phyloP scores from a whole-genome alignment of 2,888 invertebrate species.

The Orthonevra nobilis region DNA sequence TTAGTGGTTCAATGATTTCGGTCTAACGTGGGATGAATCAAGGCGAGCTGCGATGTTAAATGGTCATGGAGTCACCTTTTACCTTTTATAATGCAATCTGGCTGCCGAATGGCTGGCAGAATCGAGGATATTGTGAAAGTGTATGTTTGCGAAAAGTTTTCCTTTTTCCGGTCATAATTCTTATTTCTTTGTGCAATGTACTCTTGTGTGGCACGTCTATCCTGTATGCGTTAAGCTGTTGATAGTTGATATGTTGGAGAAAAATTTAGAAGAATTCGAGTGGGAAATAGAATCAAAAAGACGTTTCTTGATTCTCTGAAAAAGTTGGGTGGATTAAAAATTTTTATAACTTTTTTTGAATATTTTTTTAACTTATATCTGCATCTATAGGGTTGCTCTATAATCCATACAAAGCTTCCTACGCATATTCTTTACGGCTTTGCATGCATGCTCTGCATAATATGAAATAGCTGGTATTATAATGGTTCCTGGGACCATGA shows the following conservation, averaged over 20 bases:
- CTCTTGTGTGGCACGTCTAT: not conserved
- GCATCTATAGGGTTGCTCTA: too few relatives aligned
- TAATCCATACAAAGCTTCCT: too few relatives aligned
- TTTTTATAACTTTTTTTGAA: too few relatives aligned
- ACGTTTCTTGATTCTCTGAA: conserved; percentile 28
- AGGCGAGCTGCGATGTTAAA: conserved; percentile 59
- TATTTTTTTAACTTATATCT: too few relatives aligned
- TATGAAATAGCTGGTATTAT: too few relatives aligned
- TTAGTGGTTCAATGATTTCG: conserved; percentile 78
- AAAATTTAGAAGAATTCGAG: conserved; percentile 36
- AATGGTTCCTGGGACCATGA: too few relatives aligned
- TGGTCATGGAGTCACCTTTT: conserved; percentile 64
- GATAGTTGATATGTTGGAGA: conserved; percentile 22
- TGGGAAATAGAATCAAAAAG: conserved; percentile 17
- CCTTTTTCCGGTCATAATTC: conserved; percentile 62
- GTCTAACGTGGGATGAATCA: conserved; percentile 70
- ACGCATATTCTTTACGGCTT: too few relatives aligned
- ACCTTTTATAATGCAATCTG: conserved; percentile 63
- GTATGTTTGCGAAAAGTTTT: conserved; percentile 30
- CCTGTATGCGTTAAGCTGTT: not conserved
- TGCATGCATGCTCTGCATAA: too few relatives aligned
- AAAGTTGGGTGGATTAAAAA: too few relatives aligned
- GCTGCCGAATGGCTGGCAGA: too few relatives aligned
- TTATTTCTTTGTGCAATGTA: conserved; percentile 41
- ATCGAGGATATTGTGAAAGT: too few relatives aligned